Base-by-base conservation (phyloP, 2,113 vertebrate genomes). In the Nyctereutes procyonoides region DNA sequence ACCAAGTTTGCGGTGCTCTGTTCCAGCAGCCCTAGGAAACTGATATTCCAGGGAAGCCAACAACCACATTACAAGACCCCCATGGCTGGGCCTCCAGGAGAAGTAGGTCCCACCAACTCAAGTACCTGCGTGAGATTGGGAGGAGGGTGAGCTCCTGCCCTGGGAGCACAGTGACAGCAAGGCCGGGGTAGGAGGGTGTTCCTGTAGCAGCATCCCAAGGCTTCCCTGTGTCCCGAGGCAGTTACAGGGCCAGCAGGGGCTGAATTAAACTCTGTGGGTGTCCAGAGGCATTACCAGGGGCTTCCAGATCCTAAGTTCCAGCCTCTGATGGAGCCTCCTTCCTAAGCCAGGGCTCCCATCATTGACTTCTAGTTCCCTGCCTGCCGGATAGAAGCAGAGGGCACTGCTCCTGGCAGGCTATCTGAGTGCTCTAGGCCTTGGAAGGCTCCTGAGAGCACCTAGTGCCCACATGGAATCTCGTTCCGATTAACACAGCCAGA, bases 1-100 rank as follows among this genome's bases (percentile, higher is more conserved):
- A 0, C 53, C 19, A 28, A 0, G 1, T 8, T 5, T 65, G 58
- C 15, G 14, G 15, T 14, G 7, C 2, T 13, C 30, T 38, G 3
- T 43, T 43, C 43, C 43, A 43, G 65, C 2, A 13, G 65, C 80
- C 48, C 14, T 17, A 26, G 84, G 22, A 62, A 35, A 7, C 35
- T 1, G 2, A 38, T 0, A 38, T 0, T 0, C 58, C 17, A 13
- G 55, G 30, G 32, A 76, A 30, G 69, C 58, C 38, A n/a, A 14
- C 8, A 6, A 22, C 4, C 2, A 1, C n/a, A 2, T 30, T 13
- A 69, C 11, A 56, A 11, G 1, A 20, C 0, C 1, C 14, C 53
- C 22, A 0, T 16, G 51, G 43, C 22, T 5, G 26, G 60, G 51
- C 77, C 12, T 82, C 65, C 11, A 8, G 32, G 32, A 76, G 11